Base-by-base conservation (phyloP, 1,140 invertebrate genomes). In the Nebria ingens region DNA sequence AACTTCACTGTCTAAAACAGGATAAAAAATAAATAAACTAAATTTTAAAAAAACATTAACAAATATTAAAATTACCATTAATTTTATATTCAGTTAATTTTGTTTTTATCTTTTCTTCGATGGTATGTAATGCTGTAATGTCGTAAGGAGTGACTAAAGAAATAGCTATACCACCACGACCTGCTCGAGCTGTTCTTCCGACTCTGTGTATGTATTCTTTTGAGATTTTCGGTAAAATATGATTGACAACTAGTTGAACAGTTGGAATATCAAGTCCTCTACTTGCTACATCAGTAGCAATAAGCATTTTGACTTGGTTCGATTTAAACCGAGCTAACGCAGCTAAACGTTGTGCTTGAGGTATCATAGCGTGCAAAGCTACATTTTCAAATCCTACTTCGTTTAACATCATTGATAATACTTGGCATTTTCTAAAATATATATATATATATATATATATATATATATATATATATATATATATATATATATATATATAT, bases 161-260 rank as follows among this genome's bases (percentile, higher is more conserved):
- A 49, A 99, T 82, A 0, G 96, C 85, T 69, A 85, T 77, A 6
- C 95, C 96, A 50, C 76, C 78, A 61, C 89, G 76, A 0, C 93
- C 94, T 17, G 93, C 93, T 65, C 97, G 79, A 2, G 96, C 97
- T 51, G 96, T 98, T 66, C 97, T 77, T 29, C 97, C 97, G 15
- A 99, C 95, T 63, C 97, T 80, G 74, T 99, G 97, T 64, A 99
- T 86, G 71, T 99, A 99, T 65, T 95, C 91, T 67, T 93, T 95
- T 1, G 90, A 83, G 58, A 87, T 80, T 55, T 85, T 84, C 0
- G 95, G 96, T 61, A 98, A 80, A 62, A 86, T 87, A 68, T 97
- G 91, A 75, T 99, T 98, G 0, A 99, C 82, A 0, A 99, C 90
- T 56, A 98, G 74, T 68, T 96, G 82, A 2, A 98, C 93, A 53